These are phyloP conservation scores for Nyctibius bracteatus DNA, from an alignment of 2,113 vertebrate species.

Conservation along the genomic window DNA sequence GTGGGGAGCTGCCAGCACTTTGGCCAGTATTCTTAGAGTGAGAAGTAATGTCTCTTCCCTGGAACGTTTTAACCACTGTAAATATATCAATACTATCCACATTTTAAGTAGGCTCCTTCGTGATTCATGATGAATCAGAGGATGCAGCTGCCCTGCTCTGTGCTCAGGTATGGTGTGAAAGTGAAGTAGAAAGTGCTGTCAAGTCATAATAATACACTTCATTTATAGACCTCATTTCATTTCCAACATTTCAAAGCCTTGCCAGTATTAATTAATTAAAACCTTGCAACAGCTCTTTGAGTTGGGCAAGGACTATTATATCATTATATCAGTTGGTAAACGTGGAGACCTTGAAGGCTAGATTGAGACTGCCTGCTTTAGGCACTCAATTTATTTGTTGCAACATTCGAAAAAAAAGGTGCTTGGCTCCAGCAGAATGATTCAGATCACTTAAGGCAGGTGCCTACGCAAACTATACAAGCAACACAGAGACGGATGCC, in stretches of 20 bases:
- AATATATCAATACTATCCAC: not conserved
- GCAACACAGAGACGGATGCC: not conserved
- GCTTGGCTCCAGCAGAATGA: slow-evolving; percentile 2
- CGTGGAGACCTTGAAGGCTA: not conserved
- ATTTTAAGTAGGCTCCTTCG: not conserved
- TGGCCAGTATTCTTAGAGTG: not conserved
- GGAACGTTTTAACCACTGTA: not conserved
- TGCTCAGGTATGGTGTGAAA: not conserved
- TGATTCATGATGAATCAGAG: not conserved
- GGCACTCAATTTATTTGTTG: not conserved
- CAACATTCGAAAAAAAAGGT: not conserved
- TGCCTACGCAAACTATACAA: not conserved
- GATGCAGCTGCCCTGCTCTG: not conserved
- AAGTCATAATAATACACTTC: not conserved
- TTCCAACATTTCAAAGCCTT: not conserved
- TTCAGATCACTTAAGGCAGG: not conserved
- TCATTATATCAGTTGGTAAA: not conserved
- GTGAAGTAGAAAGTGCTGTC: not conserved
- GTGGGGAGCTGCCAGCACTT: not conserved
- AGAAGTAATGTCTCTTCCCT: not conserved
- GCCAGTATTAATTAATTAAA: slow-evolving; percentile 15
- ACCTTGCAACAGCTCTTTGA: not conserved
- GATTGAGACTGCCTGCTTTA: slow-evolving; percentile 3
- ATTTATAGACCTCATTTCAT: not conserved
- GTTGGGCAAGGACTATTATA: not conserved